phyloP scores from a whole-genome alignment of 2,888 invertebrate species.

The Temnothorax unifasciatus region DNA sequence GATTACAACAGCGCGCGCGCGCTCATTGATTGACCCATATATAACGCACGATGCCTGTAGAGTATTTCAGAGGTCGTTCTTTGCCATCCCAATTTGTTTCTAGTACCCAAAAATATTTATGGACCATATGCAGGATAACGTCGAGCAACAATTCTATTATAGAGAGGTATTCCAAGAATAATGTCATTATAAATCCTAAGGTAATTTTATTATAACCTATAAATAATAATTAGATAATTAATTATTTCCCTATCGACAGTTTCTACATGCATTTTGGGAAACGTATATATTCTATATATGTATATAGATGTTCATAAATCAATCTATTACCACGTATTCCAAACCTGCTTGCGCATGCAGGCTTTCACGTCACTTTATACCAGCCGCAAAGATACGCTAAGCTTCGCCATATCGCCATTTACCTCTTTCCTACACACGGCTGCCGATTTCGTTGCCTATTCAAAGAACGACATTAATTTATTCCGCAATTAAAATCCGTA shows the following conservation, averaged over 20 bases:
- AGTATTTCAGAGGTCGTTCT: neutral
- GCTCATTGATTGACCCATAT: conserved; percentile 11
- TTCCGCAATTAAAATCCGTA: conserved; percentile 47
- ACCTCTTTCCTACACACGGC: conserved; percentile 2
- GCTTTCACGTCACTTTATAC: conserved; percentile 18
- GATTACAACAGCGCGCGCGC: neutral
- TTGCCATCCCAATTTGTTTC: neutral
- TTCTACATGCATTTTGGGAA: neutral
- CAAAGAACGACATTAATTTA: conserved; percentile 51
- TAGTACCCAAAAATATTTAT: neutral
- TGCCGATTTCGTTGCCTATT: conserved; percentile 17
- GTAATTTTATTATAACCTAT: neutral
- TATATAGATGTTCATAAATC: conserved; percentile 17
- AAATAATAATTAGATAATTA: conserved; percentile 1
- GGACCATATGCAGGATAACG: no score
- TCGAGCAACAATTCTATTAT: neutral
- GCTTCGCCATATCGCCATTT: neutral
- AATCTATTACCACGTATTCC: neutral
- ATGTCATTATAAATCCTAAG: neutral
- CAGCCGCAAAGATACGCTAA: conserved; percentile 13
- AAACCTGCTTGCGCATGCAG: conserved; percentile 7
- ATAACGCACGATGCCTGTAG: neutral
- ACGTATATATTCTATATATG: neutral
- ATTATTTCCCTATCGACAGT: neutral
- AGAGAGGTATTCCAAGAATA: neutral